A percentile compares a stretch with the other conserved stretches of the same genome.
Evolutionary conservation across 23 tunicate genomes (phyloP).

Genomic region (Botrylloides violaceus): DNA sequence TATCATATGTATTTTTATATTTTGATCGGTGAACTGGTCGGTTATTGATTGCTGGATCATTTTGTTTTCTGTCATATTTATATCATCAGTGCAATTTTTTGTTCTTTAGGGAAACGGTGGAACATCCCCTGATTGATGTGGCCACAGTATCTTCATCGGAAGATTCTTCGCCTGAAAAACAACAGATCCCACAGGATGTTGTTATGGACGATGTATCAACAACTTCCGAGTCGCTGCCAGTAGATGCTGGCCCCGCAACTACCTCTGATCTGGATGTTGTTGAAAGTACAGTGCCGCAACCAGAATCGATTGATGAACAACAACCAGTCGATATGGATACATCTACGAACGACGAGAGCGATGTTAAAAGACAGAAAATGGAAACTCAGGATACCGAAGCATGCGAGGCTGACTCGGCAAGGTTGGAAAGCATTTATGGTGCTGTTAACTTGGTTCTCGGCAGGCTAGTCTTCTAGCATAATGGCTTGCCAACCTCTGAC

Average conservation of each 20-base stretch:
- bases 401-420: slow-evolving; percentile 5
- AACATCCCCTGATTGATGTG: too few relatives aligned
- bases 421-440: background rate
- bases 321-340: slow-evolving; percentile 21
- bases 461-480: too few relatives aligned
- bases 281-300: background rate
- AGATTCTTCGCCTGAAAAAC: background rate
- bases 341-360: slow-evolving; percentile 14
- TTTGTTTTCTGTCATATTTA: background rate
- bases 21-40: too few relatives aligned
- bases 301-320: background rate
- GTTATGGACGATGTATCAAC: slow-evolving; percentile 24
- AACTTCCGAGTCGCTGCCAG: background rate
- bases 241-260: background rate
- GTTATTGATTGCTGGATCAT: slow-evolving; percentile 1
- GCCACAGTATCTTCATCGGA: slow-evolving; percentile 13
- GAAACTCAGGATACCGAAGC: slow-evolving; percentile 3
- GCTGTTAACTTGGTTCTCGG: background rate
- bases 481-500: too few relatives aligned
- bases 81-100: slow-evolving; percentile 3
- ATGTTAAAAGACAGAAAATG: slow-evolving; percentile 16
- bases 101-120: too few relatives aligned
- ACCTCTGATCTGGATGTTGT: background rate
- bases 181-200: slow-evolving; percentile 4
- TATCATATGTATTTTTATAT: background rate